Evolutionary conservation across 1,140 invertebrate species (phyloP).

Genomic region (Megalopta genalis): DNA sequence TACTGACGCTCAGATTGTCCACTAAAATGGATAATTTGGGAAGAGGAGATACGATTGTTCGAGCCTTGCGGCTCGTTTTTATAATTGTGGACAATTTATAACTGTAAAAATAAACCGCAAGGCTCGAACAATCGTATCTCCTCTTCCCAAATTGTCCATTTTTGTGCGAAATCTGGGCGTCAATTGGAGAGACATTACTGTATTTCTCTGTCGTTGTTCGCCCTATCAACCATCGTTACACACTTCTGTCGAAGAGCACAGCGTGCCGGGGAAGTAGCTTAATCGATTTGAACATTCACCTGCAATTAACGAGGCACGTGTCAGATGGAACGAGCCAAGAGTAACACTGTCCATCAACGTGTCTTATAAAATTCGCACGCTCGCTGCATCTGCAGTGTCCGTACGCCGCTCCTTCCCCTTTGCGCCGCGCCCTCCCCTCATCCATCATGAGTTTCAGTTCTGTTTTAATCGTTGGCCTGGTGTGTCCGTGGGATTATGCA

Average conservation of each 20-base stretch:
- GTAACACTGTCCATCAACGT: neutral
- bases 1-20: too few species aligned
- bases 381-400: neutral
- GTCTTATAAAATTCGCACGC: slow-evolving; percentile 2
- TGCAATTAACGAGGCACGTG: slow-evolving; percentile 7
- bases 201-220: neutral
- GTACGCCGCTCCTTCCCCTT: neutral
- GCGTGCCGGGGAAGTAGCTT: neutral
- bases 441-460: neutral
- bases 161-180: too few species aligned
- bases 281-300: neutral
- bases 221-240: neutral
- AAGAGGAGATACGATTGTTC: too few species aligned
- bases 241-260: too few species aligned
- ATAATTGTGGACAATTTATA: too few species aligned
- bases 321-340: neutral
- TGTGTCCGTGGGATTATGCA: slow-evolving; percentile 60
- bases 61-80: too few species aligned
- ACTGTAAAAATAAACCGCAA: too few species aligned
- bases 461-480: neutral
- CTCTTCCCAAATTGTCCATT: too few species aligned
- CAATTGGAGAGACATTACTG: too few species aligned
- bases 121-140: too few species aligned
- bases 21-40: too few species aligned
- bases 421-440: too few species aligned